Evolutionary conservation across 2,113 vertebrate species (phyloP).

Genomic region (Mirza zaza): DNA sequence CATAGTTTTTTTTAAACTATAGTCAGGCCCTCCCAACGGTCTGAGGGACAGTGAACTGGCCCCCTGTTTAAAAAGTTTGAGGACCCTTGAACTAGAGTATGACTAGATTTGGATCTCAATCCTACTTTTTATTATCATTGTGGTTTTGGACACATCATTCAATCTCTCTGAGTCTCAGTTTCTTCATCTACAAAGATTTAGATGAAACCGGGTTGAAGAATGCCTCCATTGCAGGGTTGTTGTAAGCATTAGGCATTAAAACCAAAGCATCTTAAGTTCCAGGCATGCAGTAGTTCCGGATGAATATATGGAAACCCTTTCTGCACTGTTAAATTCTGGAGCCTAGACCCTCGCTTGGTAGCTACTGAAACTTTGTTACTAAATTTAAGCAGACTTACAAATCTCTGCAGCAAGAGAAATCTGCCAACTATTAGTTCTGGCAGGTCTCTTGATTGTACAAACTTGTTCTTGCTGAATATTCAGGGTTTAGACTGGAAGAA

Average conservation of each 20-base stretch:
- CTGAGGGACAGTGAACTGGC: too few species aligned
- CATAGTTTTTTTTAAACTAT: too few species aligned
- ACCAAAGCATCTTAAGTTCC: neutral
- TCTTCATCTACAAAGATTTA: neutral
- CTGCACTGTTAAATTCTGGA: neutral
- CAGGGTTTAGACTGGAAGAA: neutral
- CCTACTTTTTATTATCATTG: neutral
- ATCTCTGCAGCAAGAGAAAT: neutral
- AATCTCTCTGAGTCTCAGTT: neutral
- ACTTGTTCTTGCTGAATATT: neutral
- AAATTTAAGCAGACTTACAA: slow-evolving; percentile 20
- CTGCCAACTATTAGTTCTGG: neutral
- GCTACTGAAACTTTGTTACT: neutral
- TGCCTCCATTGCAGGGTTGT: neutral
- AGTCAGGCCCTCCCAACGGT: too few species aligned
- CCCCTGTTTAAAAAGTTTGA: too few species aligned
- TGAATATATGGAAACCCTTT: neutral
- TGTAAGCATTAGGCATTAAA: neutral
- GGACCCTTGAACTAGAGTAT: neutral
- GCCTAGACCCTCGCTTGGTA: neutral
- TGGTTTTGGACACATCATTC: neutral
- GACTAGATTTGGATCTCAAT: neutral
- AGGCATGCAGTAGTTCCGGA: neutral
- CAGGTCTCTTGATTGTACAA: neutral
- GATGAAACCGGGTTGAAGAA: neutral